Evolutionary conservation across 2,888 invertebrate genomes (phyloP).

Genomic region (Empis stercorea): DNA sequence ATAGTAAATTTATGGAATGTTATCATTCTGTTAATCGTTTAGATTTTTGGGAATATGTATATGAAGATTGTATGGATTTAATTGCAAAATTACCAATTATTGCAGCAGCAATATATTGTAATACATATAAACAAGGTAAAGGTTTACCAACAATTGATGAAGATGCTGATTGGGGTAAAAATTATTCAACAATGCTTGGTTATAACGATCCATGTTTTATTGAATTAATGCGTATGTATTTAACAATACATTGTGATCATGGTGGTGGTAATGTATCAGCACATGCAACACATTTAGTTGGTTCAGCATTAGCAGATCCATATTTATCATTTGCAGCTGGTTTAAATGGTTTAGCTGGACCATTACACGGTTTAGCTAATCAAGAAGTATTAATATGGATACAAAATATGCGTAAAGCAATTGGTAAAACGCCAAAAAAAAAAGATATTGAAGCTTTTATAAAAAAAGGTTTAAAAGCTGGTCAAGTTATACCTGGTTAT

Average conservation of each 20-base stretch:
- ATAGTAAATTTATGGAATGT: constrained; percentile 64
- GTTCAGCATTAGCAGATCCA: constrained; percentile 68
- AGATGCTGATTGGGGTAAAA: constrained; percentile 28
- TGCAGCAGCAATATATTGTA: constrained; percentile 45
- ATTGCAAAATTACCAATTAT: constrained; percentile 69
- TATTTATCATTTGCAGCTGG: constrained; percentile 67
- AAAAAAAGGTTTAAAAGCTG: constrained; percentile 75
- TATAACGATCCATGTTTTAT: constrained; percentile 11
- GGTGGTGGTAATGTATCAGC: constrained; percentile 80
- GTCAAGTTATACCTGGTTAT: constrained; percentile 69
- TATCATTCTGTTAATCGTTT: constrained; percentile 41
- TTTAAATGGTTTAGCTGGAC: constrained; percentile 71
- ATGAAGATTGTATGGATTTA: constrained; percentile 71
- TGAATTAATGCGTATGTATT: constrained; percentile 51
- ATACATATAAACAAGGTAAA: constrained; percentile 37
- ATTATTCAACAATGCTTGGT: constrained; percentile 49
- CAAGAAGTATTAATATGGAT: constrained; percentile 87
- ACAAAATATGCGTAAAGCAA: constrained; percentile 64
- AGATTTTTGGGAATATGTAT: constrained; percentile 58
- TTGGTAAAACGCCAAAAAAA: constrained; percentile 71
- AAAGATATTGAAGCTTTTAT: constrained; percentile 84
- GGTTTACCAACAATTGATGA: too few relatives aligned
- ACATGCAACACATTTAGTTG: constrained; percentile 67
- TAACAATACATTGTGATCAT: constrained; percentile 66
- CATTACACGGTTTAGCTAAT: constrained; percentile 73